phyloP scores from a whole-genome alignment of 2,888 invertebrate species.

The Empis stercorea region DNA sequence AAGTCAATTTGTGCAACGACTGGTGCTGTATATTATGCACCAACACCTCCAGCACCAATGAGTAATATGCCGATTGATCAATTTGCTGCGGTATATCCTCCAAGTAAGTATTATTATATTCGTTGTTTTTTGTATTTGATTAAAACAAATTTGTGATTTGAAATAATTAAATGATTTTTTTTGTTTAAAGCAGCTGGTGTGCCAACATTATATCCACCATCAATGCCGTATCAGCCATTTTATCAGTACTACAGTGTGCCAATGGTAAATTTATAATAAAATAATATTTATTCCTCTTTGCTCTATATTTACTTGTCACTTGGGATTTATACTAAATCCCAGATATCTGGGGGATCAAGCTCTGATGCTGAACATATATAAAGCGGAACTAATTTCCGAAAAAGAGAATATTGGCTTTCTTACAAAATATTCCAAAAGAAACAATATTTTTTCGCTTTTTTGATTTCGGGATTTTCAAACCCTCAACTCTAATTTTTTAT shows the following conservation, averaged over 20 bases:
- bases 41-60: slow-evolving; percentile 37
- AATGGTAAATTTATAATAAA: slow-evolving; percentile 31
- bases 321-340: no score
- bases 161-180: not conserved
- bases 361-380: no score
- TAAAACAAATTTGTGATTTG: not conserved
- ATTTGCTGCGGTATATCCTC: slow-evolving; percentile 38
- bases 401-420: no score
- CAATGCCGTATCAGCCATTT: slow-evolving; percentile 39
- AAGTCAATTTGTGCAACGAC: slow-evolving; percentile 36
- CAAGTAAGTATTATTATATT: slow-evolving; percentile 26
- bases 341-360: no score
- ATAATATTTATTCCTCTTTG: no score
- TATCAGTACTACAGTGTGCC: slow-evolving; percentile 40
- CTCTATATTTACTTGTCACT: no score
- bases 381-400: no score
- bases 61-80: slow-evolving; percentile 39
- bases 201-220: slow-evolving; percentile 39
- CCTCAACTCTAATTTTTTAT: no score
- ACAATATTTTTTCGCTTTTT: no score
- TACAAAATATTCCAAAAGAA: no score
- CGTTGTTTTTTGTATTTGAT: no score
- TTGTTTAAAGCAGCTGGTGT: slow-evolving; percentile 35
- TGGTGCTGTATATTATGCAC: slow-evolving; percentile 37
- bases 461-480: no score